phyloP scores from a whole-genome alignment of 2,888 invertebrate genomes.

The Altica lythri region DNA sequence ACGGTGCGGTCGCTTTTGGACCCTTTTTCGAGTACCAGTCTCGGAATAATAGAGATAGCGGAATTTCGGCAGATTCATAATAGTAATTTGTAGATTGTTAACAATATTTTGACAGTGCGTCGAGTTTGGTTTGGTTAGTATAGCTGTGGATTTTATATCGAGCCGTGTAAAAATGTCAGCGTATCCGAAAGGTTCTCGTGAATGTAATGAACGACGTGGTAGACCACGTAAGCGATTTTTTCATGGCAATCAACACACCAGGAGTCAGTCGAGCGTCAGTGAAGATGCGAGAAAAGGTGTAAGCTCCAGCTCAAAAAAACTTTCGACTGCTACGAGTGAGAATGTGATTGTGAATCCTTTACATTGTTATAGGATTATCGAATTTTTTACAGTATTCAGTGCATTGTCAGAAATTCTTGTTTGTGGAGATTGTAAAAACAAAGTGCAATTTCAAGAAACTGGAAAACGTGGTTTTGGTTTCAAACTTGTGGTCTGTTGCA shows the following conservation, averaged over 20 bases:
- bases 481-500: conserved; percentile 1
- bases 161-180: background rate
- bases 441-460: background rate
- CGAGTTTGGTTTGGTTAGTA: too few relatives aligned
- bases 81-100: too few relatives aligned
- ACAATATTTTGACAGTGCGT: too few relatives aligned
- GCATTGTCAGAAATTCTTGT: background rate
- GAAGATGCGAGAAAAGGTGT: background rate
- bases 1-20: too few relatives aligned
- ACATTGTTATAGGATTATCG: background rate
- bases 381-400: background rate
- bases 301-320: background rate
- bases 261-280: background rate
- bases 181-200: background rate
- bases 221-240: background rate
- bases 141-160: too few relatives aligned
- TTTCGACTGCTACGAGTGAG: background rate
- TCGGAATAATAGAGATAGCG: too few relatives aligned
- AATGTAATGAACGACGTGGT: background rate
- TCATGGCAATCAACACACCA: background rate
- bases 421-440: background rate
- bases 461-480: conserved; percentile 5
- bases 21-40: too few relatives aligned
- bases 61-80: too few relatives aligned
- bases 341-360: background rate